Conservation (phyloP, 2,113 vertebrate genomes). For the Sterrhoptilus dennistouni region DNA sequence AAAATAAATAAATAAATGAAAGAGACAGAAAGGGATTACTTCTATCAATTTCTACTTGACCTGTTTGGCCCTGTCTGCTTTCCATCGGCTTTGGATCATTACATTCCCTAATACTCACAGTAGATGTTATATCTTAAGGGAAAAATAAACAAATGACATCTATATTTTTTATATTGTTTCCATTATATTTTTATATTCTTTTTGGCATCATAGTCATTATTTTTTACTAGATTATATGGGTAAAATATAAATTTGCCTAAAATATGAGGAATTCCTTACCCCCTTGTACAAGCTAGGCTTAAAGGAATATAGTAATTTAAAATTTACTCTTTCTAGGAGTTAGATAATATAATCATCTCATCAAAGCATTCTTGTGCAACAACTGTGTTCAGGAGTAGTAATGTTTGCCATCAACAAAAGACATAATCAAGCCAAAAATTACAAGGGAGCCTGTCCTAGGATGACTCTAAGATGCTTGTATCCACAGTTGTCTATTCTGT, state of each 20-base stretch:
- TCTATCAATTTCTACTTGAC: neutral
- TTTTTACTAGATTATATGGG: neutral
- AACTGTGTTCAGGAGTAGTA: neutral
- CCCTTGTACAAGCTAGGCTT: neutral
- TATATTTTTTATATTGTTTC: neutral
- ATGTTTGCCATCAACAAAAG: neutral
- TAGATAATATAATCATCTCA: neutral
- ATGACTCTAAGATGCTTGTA: too few relatives aligned
- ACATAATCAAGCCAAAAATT: neutral
- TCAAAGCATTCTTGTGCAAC: neutral
- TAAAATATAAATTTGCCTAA: neutral
- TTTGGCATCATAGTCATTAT: neutral
- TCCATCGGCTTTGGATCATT: neutral
- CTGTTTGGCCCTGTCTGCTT: neutral
- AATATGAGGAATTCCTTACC: neutral
- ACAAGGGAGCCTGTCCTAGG: neutral
- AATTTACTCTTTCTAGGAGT: neutral
- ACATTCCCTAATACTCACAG: neutral
- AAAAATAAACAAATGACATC: neutral
- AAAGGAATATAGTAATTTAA: neutral
- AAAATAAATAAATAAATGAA: too few relatives aligned
- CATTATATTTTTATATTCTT: neutral
- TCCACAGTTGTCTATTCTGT: too few relatives aligned
- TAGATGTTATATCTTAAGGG: neutral
- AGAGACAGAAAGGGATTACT: neutral